phyloP scores from a whole-genome alignment of 2,888 invertebrate species.

The Coenonympha glycerion region DNA sequence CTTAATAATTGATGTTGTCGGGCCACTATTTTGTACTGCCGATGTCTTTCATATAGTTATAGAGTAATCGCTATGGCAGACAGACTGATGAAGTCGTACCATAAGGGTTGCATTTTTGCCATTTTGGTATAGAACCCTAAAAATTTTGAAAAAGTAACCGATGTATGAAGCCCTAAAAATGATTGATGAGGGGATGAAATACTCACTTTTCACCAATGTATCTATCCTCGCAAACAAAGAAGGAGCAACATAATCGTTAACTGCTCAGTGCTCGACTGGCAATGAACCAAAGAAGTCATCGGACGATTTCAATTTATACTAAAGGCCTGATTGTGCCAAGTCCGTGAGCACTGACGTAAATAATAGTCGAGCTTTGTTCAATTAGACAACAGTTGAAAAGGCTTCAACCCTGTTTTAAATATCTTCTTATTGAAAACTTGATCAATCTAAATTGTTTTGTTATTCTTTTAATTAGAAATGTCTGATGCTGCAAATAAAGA shows the following conservation, averaged over 20 bases:
- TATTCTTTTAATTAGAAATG: neutral
- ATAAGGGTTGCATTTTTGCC: no score
- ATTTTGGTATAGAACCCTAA: no score
- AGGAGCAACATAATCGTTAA: constrained; percentile 18
- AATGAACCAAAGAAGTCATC: constrained; percentile 25
- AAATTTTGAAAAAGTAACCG: no score
- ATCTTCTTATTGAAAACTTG: neutral
- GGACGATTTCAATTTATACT: constrained; percentile 25
- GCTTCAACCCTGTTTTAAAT: constrained; percentile 2
- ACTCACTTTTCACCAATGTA: neutral
- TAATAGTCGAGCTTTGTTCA: constrained; percentile 22
- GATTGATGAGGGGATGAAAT: neutral
- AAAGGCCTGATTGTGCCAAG: constrained; percentile 28
- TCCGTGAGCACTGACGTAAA: constrained; percentile 25
- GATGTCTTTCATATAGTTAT: no score
- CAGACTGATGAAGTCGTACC: no score
- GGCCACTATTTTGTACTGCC: no score
- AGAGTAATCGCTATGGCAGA: no score
- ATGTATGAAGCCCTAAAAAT: no score
- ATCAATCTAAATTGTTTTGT: neutral
- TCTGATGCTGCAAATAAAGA: no score
- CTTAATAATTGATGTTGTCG: no score
- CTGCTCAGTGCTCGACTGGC: constrained; percentile 28
- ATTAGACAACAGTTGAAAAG: constrained; percentile 22
- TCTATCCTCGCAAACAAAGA: neutral